Evolutionary conservation across 2,113 vertebrate genomes (phyloP).

Genomic region (Hiodon alosoides): DNA sequence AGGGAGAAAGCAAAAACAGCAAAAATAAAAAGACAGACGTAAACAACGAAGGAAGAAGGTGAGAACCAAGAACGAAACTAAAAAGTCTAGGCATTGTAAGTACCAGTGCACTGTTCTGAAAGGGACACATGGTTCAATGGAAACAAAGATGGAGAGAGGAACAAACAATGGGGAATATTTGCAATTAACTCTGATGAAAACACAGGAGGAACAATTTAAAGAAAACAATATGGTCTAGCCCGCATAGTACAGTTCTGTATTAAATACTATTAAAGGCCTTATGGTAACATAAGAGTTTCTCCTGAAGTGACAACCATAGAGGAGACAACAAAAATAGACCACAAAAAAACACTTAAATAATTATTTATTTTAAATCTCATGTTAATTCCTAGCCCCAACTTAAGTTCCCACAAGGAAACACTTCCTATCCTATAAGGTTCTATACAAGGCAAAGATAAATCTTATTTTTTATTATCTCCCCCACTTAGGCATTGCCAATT

Average conservation of each 20-base stretch:
- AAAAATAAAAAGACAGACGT: not conserved
- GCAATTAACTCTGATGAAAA: not conserved
- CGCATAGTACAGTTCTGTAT: too few species aligned
- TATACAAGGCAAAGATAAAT: not conserved
- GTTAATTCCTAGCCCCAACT: not conserved
- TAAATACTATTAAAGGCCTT: too few species aligned
- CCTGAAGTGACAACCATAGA: too few species aligned
- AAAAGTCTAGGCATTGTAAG: not conserved
- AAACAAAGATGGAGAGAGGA: not conserved
- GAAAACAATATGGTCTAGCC: too few species aligned
- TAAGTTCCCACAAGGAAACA: not conserved
- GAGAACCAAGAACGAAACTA: not conserved
- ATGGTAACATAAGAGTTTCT: too few species aligned
- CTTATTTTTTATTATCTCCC: not conserved
- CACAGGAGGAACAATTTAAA: too few species aligned
- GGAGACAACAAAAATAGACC: too few species aligned
- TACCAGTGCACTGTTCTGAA: conserved; percentile 4
- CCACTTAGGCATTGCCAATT: not conserved
- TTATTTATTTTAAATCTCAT: not conserved
- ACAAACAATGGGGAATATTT: not conserved
- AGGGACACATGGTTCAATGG: conserved; percentile 5
- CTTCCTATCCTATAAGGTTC: too few species aligned
- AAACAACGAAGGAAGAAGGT: not conserved
- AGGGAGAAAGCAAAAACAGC: not conserved
- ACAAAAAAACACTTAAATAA: too few species aligned